These are phyloP conservation scores for Mesocentrotus franciscanus DNA, from an alignment of 53 echinoderm and acorn worm genomes.

Conservation along the genomic window DNA sequence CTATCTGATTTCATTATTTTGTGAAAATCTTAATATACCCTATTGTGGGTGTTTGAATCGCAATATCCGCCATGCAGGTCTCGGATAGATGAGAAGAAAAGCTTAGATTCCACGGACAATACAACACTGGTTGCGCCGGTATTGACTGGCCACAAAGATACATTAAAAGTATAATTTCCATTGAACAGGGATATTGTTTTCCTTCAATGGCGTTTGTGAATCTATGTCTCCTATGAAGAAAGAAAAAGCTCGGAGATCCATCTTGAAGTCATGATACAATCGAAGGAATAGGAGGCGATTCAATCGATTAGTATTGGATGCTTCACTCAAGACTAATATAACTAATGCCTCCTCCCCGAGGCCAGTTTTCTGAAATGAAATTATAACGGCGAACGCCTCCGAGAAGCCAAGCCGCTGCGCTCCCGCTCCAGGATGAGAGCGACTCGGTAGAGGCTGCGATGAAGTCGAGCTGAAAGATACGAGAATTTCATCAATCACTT, in stretches of 20 bases:
- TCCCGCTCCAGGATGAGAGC: conserved; percentile 30
- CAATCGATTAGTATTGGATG: conserved; percentile 34
- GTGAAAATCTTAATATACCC: conserved; percentile 55
- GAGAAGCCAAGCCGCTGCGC: conserved; percentile 40
- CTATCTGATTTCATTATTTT: conserved; percentile 62
- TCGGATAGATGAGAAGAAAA: conserved; percentile 4
- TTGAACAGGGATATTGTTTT: conserved; percentile 51
- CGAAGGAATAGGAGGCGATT: conserved; percentile 38
- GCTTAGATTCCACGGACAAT: not conserved
- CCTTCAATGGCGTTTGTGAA: conserved; percentile 1
- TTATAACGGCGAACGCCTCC: conserved; percentile 52
- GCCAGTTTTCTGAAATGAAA: conserved; percentile 54
- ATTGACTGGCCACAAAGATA: not conserved
- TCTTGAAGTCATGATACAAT: conserved; percentile 50
- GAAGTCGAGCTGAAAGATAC: conserved; percentile 28
- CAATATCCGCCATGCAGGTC: conserved; percentile 49
- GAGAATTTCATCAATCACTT: conserved; percentile 39
- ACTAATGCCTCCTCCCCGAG: conserved; percentile 55
- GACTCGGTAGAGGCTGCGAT: conserved; percentile 8
- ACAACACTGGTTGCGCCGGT: not conserved
- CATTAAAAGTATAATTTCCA: conserved; percentile 24
- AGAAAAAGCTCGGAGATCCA: not conserved
- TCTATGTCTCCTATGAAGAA: not conserved
- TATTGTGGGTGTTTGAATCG: conserved; percentile 34
- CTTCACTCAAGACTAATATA: conserved; percentile 50